Percentiles rank a stretch among this genome's conserved stretches.
These are phyloP conservation scores for Platycercus adscitus DNA, from an alignment of 2,113 vertebrate species.

Conservation along the genomic window DNA sequence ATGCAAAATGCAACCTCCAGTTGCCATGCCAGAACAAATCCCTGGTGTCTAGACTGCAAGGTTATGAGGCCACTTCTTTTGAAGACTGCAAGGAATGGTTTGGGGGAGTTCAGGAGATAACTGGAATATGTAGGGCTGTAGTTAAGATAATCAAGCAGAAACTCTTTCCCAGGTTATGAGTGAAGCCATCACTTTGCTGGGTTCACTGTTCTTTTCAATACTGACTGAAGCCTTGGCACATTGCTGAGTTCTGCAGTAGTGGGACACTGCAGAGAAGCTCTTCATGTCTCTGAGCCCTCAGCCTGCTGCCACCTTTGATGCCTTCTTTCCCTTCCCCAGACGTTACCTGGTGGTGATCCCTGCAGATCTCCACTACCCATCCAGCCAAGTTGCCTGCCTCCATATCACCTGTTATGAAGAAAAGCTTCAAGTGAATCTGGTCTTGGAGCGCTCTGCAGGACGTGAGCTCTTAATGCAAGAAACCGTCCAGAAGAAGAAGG, in stretches of 20 bases:
- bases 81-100: neutral
- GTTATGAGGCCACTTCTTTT: neutral
- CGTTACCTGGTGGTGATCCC: slow-evolving; percentile 57
- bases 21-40: neutral
- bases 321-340: neutral
- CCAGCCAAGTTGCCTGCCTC: slow-evolving; percentile 49
- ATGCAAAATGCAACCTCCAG: too few species aligned
- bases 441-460: slow-evolving; percentile 33
- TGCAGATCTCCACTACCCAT: slow-evolving; percentile 35
- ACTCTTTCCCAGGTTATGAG: neutral
- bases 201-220: neutral
- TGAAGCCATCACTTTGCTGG: neutral
- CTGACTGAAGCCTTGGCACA: neutral
- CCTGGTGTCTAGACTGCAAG: neutral
- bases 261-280: neutral
- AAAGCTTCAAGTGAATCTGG: slow-evolving; percentile 30
- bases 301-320: neutral
- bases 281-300: neutral
- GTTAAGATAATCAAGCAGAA: neutral
- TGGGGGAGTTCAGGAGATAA: neutral
- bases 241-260: neutral
- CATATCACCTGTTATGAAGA: slow-evolving; percentile 37
- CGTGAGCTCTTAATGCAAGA: neutral
- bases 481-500: slow-evolving; percentile 37
- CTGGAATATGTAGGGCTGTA: neutral